Percentiles rank a stretch among this genome's conserved stretches.
phyloP scores from a whole-genome alignment of 2,888 invertebrate species.

The Geophilus truncorum region DNA sequence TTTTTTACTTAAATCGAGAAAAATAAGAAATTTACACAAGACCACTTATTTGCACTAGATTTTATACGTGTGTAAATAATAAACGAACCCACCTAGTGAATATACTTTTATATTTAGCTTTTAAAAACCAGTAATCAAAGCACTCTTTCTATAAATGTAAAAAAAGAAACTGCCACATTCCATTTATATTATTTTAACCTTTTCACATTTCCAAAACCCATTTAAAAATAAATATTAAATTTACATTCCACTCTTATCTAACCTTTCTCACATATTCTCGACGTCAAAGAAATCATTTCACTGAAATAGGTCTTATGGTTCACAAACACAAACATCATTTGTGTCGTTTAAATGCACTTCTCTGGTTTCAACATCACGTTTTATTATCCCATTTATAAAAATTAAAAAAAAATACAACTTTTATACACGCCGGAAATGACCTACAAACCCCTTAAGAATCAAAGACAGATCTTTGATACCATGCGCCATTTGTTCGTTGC shows the following conservation, averaged over 20 bases:
- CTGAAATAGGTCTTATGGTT: background rate
- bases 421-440: background rate
- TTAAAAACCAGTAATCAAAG: background rate
- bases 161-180: background rate
- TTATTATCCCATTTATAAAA: background rate
- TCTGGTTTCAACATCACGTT: background rate
- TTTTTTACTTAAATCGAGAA: no score
- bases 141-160: background rate
- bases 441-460: background rate
- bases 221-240: background rate
- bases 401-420: background rate
- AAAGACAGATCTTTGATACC: background rate
- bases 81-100: no score
- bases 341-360: background rate
- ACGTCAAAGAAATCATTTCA: background rate
- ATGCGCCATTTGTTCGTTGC: background rate
- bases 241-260: background rate
- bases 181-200: background rate
- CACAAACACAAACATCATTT: background rate
- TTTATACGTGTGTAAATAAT: no score
- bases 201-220: background rate
- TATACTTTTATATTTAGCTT: background rate
- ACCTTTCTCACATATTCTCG: background rate
- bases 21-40: no score
- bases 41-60: no score